Evolutionary conservation across 2,113 vertebrate genomes (phyloP), one percentile per base, ranked within the genome.

Genomic region (Dolichotis patagonum): DNA sequence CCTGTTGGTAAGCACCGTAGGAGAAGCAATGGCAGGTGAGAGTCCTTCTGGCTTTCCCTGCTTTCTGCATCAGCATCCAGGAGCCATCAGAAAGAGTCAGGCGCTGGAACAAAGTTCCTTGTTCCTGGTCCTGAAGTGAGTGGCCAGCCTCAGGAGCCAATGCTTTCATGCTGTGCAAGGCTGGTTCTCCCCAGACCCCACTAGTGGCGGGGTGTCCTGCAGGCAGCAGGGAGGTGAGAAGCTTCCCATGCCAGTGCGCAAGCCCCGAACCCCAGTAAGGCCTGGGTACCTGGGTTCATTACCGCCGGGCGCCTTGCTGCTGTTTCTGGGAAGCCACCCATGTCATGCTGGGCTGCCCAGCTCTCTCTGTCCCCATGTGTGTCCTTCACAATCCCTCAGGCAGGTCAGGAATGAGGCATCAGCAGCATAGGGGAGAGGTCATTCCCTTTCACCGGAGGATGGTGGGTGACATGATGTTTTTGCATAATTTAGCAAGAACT

Each of bases 401-500:
- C 52, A 63, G 9, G 54, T 43, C 0, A 3, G 38, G 58, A n/a
- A 13, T 46, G 38, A 86, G 38, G 7, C 8, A 0, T 30, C 30
- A 1, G 52, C 3, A 28, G 13, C 0, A 14, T 2, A 10, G 56
- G 46, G 56, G 43, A 24, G 22, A 28, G 12, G 12, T 30, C 20
- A 20, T 56, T 49, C 56, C 5, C 49, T 1, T 60, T 12, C 0
- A 0, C 4, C 8, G 5, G 7, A 14, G 4, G 35, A 52, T 13
- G 38, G 69, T 8, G 38, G 16, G 22, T 71, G 54, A 92, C 86
- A 81, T 67, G 16, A 3, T 43, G 35, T 16, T 92, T 88, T 67
- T 91, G 82, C 63, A 85, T 77, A 85, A 92, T 88, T 88, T 85
- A 90, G 16, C 58, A 89, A 86, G 91, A 91, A 85, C 56, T 17